Evolutionary conservation across 2,797 vertebrate genomes (phyloP), one percentile per base, ranked within the genome.

Genomic region (Sebastes reedi): DNA sequence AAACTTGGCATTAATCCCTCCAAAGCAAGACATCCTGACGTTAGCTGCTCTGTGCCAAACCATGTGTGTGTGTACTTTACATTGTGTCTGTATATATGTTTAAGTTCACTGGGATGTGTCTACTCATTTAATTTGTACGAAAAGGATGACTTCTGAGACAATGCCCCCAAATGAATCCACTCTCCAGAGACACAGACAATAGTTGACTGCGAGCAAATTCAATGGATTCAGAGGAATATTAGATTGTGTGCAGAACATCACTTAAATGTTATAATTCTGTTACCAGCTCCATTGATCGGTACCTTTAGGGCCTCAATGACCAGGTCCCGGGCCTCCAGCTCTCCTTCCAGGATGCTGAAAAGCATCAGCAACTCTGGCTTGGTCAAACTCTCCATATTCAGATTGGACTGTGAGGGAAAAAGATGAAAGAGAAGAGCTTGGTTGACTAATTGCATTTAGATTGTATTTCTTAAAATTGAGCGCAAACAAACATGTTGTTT

Each of bases 291-390:
- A 8, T 14, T 68, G 59, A 72, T 14, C 12, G 22, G n/a, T 93
- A 96, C 95, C 93, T 91, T 95, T 16, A 96, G 90, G 58, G 95
- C 91, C 50, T 96, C 94, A 13, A 96, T 96, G 92, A 96, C 94
- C 64, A 96, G 85, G 88, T 96, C 96, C 50, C 95, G 90, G 16
- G 96, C 96, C 88, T 96, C 95, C 91, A 96, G 91, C 84, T 96
- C 96, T 86, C 96, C 96, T 69, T 96, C 95, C 87, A 96, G 89
- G 85, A 96, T 90, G 80, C 96, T 95, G 88, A 96, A 96, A 59
- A 96, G 95, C 90, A 94, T 94, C 88, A 96, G 91, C 88, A 96
- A 34, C 86, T 96, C 95, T 24, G 90, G 87, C 82, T 95, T 95
- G 89, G 91, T 94, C 91, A 96, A 70, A 89, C 89, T 94, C 72